A percentile compares a stretch with the other conserved stretches of the same genome.
These are phyloP conservation scores for Biston stratarius DNA, from an alignment of 2,888 invertebrate species.

Conservation along the genomic window DNA sequence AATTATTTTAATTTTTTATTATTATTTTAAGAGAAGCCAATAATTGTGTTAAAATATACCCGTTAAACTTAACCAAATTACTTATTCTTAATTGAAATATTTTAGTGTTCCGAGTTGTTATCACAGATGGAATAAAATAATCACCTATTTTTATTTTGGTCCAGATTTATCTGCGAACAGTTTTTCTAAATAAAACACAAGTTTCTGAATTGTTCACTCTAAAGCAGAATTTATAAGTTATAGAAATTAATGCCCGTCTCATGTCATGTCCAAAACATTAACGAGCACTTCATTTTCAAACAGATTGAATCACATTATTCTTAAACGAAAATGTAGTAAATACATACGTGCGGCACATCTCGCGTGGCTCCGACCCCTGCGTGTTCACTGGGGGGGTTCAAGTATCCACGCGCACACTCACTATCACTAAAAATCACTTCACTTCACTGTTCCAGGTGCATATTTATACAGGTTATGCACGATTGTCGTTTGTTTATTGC, in stretches of 20 bases:
- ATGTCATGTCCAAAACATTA: not conserved
- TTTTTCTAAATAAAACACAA: no score
- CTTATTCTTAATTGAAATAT: no score
- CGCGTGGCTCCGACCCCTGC: slow-evolving; percentile 20
- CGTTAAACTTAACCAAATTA: no score
- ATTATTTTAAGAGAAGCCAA: no score
- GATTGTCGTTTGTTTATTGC: slow-evolving; percentile 34
- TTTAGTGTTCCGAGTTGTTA: no score
- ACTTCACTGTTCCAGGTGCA: slow-evolving; percentile 29
- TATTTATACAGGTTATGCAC: slow-evolving; percentile 25
- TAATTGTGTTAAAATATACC: no score
- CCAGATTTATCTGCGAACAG: no score
- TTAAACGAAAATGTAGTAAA: slow-evolving; percentile 18
- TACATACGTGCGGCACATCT: slow-evolving; percentile 35
- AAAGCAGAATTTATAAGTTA: no score
- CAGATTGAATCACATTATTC: slow-evolving; percentile 6
- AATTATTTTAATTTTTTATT: no score
- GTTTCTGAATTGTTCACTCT: no score
- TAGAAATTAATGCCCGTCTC: not conserved
- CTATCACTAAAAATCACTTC: slow-evolving; percentile 25
- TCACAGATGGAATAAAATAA: no score
- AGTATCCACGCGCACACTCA: slow-evolving; percentile 21
- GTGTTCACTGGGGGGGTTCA: slow-evolving; percentile 9
- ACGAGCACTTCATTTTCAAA: not conserved
- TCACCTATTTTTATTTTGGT: no score